Percentiles rank a stretch among this genome's conserved stretches.
Conservation (phyloP, 2,113 vertebrate species). For the Syngnathus scovelli region DNA sequence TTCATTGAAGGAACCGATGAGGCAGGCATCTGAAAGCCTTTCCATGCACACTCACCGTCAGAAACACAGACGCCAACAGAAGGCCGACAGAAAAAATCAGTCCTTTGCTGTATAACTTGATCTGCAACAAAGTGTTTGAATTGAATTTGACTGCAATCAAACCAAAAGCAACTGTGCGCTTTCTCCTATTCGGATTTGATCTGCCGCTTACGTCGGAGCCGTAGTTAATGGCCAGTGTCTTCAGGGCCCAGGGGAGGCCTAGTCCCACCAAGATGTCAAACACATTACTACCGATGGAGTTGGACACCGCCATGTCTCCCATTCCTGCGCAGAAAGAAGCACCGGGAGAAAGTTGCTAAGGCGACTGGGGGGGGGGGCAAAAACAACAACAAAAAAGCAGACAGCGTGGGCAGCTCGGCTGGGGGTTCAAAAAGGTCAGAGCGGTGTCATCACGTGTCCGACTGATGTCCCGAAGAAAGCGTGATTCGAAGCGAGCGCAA, state of each 20-base stretch:
- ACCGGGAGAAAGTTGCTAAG: not conserved
- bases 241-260: constrained; percentile 88
- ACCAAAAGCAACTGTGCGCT: not conserved
- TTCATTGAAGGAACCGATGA: no score
- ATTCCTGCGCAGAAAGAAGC: constrained; percentile 71
- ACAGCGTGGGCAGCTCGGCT: not conserved
- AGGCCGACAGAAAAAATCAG: constrained; percentile 95
- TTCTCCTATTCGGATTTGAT: not conserved
- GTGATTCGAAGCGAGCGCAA: not conserved
- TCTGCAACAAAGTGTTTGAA: constrained; percentile 65
- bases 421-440: not conserved
- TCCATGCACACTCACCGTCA: constrained; percentile 79
- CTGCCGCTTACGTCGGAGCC: constrained; percentile 83
- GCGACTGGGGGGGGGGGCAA: not conserved
- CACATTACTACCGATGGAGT: constrained; percentile 96
- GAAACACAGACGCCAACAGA: constrained; percentile 89
- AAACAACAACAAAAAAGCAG: not conserved
- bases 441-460: constrained; percentile 1
- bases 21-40: no score
- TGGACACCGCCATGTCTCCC: constrained; percentile 97
- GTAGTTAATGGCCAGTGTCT: constrained; percentile 89
- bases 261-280: constrained; percentile 95
- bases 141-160: not conserved
- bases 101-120: constrained; percentile 92
- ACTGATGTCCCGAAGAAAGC: constrained; percentile 9